Base-by-base conservation (phyloP, 2,888 invertebrate species). In the Hirtodrosophila histrioides region DNA sequence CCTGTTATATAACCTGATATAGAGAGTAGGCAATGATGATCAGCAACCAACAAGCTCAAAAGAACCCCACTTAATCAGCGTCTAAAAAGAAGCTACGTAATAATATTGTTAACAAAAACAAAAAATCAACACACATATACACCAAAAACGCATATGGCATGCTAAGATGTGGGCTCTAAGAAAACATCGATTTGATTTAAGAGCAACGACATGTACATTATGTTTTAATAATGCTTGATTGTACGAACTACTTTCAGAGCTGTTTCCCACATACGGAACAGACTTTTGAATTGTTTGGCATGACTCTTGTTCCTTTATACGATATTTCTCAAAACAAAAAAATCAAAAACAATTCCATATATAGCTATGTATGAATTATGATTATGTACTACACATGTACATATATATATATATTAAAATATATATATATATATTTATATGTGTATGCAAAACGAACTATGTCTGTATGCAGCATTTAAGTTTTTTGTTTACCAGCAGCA, bases 161-260 rank as follows among this genome's bases (percentile, higher is more conserved):
- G 76, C 71, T 76, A 40, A 37, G 39, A 70, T 65, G 61, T 75
- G 73, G 56, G 78, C 78, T 85, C 87, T 69, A 48, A 29, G 17
- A 44, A 62, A 44, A 61, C 40, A 61, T 56, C 43, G 45, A 69
- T 61, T 62, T 43, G 62, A 79, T 69, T 66, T 51, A 54, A 63
- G 65, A 75, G 83, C 75, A 73, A 73, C 68, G 53, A 75, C 69
- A 75, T 76, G 75, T 77, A 81, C 85, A 89, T 90, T 89, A 90
- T 90, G 90, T 89, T 89, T 89, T 89, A 89, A 81, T 90, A 90
- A 89, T 89, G 89, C 76, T 79, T 78, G 75, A 78, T 69, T 83
- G 69, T 72, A 70, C 67, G 56, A 74, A 69, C 66, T 50, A 57
- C 60, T 57, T 62, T 70, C 67, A 65, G 50, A 72, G 68, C 70